Percentiles rank a stretch among this genome's conserved stretches.
phyloP scores from a whole-genome alignment of 64 coral and sea anemone species.

The Exaiptasia diaphana region DNA sequence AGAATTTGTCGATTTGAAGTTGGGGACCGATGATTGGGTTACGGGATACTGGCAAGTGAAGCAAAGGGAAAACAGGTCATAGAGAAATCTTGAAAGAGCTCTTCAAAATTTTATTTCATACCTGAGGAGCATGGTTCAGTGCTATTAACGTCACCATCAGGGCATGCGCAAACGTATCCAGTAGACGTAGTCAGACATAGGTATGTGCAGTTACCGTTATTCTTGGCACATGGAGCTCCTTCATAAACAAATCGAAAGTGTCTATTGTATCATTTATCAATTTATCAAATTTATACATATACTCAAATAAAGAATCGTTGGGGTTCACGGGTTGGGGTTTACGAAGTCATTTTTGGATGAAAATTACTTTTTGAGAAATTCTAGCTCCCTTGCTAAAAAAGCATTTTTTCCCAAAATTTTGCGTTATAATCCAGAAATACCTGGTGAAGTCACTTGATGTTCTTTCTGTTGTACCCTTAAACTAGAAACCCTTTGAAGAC shows the following conservation, averaged over 20 bases:
- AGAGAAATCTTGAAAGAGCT: too few species aligned
- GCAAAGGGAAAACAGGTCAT: too few species aligned
- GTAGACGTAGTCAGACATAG: conserved; percentile 40
- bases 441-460: conserved; percentile 44
- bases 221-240: conserved; percentile 3
- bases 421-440: too few species aligned
- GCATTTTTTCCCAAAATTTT: not conserved
- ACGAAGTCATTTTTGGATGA: too few species aligned
- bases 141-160: conserved; percentile 38
- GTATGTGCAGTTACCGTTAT: conserved; percentile 64
- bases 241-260: not conserved
- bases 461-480: conserved; percentile 64
- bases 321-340: not conserved
- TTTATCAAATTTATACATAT: not conserved
- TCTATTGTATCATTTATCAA: not conserved
- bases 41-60: too few species aligned
- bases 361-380: not conserved
- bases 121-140: conserved; percentile 33
- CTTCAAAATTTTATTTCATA: too few species aligned
- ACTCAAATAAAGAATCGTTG: not conserved
- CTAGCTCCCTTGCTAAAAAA: not conserved
- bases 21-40: too few species aligned
- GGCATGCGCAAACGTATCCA: conserved; percentile 64
- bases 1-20: too few species aligned
- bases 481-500: conserved; percentile 40